Percentiles rank a stretch among this genome's conserved stretches.
phyloP scores from a whole-genome alignment of 2,113 vertebrate species.

The Tamias sibiricus region DNA sequence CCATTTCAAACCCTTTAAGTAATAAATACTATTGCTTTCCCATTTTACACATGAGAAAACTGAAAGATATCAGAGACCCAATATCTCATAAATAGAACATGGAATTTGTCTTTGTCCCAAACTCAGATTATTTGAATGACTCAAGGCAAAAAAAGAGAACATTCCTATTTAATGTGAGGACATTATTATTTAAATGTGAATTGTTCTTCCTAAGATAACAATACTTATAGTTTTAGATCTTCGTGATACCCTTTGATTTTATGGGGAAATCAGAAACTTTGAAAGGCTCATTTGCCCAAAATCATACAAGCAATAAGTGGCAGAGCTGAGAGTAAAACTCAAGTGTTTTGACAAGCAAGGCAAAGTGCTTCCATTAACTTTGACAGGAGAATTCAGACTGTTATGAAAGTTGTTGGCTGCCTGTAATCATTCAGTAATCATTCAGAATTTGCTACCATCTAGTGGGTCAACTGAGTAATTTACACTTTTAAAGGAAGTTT shows the following conservation, averaged over 20 bases:
- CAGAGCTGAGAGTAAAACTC: background rate
- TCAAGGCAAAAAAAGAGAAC: background rate
- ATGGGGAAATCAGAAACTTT: background rate
- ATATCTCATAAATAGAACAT: background rate
- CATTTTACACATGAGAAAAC: background rate
- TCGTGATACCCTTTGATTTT: background rate
- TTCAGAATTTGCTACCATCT: slow-evolving; percentile 71
- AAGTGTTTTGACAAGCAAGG: background rate
- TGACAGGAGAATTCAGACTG: background rate
- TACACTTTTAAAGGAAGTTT: background rate
- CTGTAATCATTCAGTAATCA: background rate
- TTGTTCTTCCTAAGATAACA: background rate
- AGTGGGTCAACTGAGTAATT: slow-evolving; percentile 50
- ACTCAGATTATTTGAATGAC: background rate
- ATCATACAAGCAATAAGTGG: background rate
- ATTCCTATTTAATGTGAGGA: background rate
- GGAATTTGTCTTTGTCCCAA: background rate
- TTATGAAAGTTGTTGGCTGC: accelerated
- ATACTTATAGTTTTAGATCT: background rate
- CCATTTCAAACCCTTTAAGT: background rate
- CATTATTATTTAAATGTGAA: background rate
- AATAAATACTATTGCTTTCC: background rate
- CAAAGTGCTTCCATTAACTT: background rate
- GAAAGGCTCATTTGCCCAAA: background rate
- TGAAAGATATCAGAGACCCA: background rate